Conservation (phyloP, 2,888 invertebrate genomes). For the Encarsia formosa region DNA sequence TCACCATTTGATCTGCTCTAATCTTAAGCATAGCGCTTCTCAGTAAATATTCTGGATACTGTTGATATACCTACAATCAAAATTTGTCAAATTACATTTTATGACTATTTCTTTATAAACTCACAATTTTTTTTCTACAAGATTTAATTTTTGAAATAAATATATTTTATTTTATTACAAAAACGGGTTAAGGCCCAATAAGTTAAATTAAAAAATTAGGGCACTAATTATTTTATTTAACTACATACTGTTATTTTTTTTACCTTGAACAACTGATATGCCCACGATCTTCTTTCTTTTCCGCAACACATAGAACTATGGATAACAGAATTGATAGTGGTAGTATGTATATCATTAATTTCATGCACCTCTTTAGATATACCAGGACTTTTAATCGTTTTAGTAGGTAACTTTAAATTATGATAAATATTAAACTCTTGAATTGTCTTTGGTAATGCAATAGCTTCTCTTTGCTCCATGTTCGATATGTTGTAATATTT, state of each 20-base stretch:
- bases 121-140: no score
- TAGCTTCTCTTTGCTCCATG: conserved; percentile 37
- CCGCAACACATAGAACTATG: conserved; percentile 64
- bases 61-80: conserved; percentile 61
- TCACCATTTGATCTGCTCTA: conserved; percentile 59
- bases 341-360: conserved; percentile 54
- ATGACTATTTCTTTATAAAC: no score
- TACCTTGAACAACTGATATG: conserved; percentile 62
- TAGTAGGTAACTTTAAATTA: conserved; percentile 44
- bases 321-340: conserved; percentile 59
- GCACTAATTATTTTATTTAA: not conserved
- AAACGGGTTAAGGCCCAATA: no score
- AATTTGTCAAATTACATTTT: no score
- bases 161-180: no score
- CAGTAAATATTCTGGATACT: conserved; percentile 65
- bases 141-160: no score
- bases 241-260: no score
- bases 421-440: conserved; percentile 44
- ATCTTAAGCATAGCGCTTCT: conserved; percentile 60
- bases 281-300: conserved; percentile 61
- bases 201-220: no score
- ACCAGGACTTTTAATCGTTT: conserved; percentile 37
- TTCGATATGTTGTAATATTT: conserved; percentile 46
- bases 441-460: conserved; percentile 37
- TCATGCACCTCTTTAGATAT: conserved; percentile 49